Percentiles rank a stretch among this genome's conserved stretches.
These are phyloP conservation scores for Balaenoptera acutorostrata DNA, from an alignment of 2,113 vertebrate genomes.

Conservation along the genomic window DNA sequence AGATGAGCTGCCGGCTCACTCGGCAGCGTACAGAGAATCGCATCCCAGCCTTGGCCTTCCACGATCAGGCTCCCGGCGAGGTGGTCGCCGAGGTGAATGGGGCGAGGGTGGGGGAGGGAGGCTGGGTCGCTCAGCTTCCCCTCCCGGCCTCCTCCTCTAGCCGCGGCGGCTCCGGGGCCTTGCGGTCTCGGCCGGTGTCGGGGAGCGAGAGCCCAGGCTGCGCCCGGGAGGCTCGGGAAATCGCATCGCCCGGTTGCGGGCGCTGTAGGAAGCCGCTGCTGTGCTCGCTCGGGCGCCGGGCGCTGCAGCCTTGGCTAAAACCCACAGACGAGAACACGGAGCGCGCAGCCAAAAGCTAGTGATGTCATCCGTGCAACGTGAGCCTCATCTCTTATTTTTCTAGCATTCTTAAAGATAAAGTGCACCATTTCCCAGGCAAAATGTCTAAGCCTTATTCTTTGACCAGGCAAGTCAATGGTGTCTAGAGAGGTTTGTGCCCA, in stretches of 20 bases:
- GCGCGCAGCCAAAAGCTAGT: conserved; percentile 86
- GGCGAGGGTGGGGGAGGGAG: conserved; percentile 44
- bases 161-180: conserved; percentile 73
- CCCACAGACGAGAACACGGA: conserved; percentile 83
- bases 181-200: background rate
- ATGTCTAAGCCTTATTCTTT: conserved; percentile 66
- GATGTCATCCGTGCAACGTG: conserved; percentile 93
- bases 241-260: conserved; percentile 71
- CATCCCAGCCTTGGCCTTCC: conserved; percentile 54
- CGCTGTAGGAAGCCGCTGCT: conserved; percentile 67
- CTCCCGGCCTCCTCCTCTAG: conserved; percentile 62
- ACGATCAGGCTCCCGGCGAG: conserved; percentile 30
- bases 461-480: conserved; percentile 69
- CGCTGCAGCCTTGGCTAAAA: conserved; percentile 85
- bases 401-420: conserved; percentile 90
- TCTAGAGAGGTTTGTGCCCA: conserved; percentile 30
- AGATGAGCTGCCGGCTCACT: conserved; percentile 48
- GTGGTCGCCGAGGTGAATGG: conserved; percentile 26
- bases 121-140: conserved; percentile 50
- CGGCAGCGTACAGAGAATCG: conserved; percentile 44
- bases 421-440: conserved; percentile 78
- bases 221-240: conserved; percentile 71
- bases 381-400: conserved; percentile 91
- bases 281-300: conserved; percentile 79
- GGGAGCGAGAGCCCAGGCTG: conserved; percentile 62